Percentiles rank a stretch among this genome's conserved stretches.
Conservation (phyloP, 2,113 vertebrate species). For the Thalassoma bifasciatum region DNA sequence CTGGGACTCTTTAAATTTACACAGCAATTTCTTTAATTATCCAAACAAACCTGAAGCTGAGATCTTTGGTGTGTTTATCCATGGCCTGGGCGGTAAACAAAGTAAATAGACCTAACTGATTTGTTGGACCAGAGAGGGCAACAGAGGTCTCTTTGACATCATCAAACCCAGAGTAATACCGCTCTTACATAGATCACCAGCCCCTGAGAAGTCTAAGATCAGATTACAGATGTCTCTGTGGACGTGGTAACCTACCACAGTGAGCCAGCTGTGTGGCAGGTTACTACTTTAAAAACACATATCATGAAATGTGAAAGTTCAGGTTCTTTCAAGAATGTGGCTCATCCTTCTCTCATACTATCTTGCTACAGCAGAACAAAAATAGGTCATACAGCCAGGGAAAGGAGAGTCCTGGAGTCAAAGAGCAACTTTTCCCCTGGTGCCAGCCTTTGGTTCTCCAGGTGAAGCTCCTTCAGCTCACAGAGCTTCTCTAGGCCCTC, state of each 20-base stretch:
- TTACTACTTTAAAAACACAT: not conserved
- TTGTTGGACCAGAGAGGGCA: conserved; percentile 62
- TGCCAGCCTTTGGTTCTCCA: conserved; percentile 92
- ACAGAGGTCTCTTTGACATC: conserved; percentile 79
- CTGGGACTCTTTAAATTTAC: conserved; percentile 66
- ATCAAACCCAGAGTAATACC: conserved; percentile 63
- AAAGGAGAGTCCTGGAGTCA: conserved; percentile 89
- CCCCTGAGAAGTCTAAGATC: conserved; percentile 35
- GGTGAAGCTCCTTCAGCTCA: conserved; percentile 90
- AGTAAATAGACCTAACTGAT: conserved; percentile 67
- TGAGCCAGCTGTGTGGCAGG: not conserved
- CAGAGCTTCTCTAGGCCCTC: conserved; percentile 90
- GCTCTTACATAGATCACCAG: conserved; percentile 66
- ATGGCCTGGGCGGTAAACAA: conserved; percentile 51
- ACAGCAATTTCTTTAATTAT: conserved; percentile 78
- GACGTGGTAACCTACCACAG: conserved; percentile 33
- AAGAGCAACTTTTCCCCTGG: conserved; percentile 92
- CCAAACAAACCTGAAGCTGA: conserved; percentile 72
- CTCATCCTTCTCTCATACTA: conserved; percentile 14
- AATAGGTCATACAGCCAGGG: conserved; percentile 88
- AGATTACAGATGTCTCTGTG: not conserved
- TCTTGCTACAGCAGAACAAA: conserved; percentile 24
- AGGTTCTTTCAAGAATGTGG: not conserved
- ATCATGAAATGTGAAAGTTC: not conserved
- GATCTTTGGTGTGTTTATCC: conserved; percentile 72